Conservation (phyloP, 1,140 invertebrate genomes). For the Leptonema lineaticorne region DNA sequence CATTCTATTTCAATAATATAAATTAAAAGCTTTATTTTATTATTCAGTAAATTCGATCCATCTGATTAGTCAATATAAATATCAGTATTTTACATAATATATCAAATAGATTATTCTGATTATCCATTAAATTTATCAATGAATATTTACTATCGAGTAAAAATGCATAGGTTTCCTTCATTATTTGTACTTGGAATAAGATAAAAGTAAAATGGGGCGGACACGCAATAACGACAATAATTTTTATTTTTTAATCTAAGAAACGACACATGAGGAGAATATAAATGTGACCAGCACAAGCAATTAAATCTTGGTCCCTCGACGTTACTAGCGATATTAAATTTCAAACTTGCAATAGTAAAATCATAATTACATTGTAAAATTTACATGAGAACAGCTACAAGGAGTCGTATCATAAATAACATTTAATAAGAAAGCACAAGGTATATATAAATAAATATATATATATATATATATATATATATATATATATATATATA, state of each 20-base stretch:
- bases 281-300: conserved; percentile 16
- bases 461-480: too few species aligned
- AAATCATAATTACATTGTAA: background rate
- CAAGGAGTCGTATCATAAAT: too few species aligned
- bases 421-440: too few species aligned
- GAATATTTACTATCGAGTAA: too few species aligned
- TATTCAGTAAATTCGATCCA: background rate
- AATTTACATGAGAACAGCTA: too few species aligned
- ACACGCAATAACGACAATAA: background rate
- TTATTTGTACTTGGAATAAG: background rate
- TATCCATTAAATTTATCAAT: background rate
- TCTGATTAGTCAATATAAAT: background rate
- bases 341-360: background rate
- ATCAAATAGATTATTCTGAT: background rate
- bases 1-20: too few species aligned
- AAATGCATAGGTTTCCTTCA: background rate
- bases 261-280: background rate
- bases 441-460: too few species aligned
- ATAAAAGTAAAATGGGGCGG: background rate
- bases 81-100: background rate
- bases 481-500: too few species aligned
- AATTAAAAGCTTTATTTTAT: too few species aligned
- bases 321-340: background rate
- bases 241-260: background rate
- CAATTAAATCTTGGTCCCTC: conserved; percentile 16